A percentile compares a stretch with the other conserved stretches of the same genome.
Conservation (phyloP, 1,140 invertebrate species). For the Psilanteris sp. region DNA sequence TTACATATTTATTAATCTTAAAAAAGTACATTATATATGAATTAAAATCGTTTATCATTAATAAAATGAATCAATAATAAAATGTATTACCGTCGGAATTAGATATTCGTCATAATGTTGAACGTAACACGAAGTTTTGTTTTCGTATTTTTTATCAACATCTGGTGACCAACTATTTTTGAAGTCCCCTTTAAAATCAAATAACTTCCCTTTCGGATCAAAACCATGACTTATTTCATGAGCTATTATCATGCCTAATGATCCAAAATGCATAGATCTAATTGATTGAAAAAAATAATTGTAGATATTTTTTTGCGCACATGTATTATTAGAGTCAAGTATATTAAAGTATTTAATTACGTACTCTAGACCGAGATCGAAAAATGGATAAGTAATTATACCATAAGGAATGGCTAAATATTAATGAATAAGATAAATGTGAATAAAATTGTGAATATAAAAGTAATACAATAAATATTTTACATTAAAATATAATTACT, state of each 20-base stretch:
- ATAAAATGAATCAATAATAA: background rate
- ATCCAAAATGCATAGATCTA: constrained; percentile 90
- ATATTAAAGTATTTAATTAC: constrained; percentile 28
- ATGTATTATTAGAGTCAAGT: too few relatives aligned
- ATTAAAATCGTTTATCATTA: background rate
- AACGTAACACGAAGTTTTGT: constrained; percentile 91
- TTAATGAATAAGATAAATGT: too few relatives aligned
- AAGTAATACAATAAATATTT: background rate
- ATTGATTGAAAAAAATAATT: background rate
- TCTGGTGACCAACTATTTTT: constrained; percentile 92
- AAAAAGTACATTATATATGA: constrained; percentile 15
- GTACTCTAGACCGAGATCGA: constrained; percentile 75
- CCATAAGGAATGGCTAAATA: constrained; percentile 85
- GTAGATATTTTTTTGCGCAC: background rate
- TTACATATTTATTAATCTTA: constrained; percentile 81
- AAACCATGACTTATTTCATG: constrained; percentile 94
- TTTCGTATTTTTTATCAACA: constrained; percentile 84
- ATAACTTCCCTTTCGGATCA: constrained; percentile 88
- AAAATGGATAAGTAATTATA: constrained; percentile 88
- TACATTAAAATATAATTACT: constrained; percentile 77
- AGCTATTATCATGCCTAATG: constrained; percentile 88
- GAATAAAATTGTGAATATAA: too few relatives aligned
- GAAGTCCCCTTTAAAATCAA: constrained; percentile 86
- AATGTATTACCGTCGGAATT: constrained; percentile 70
- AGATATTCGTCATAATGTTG: constrained; percentile 92